Evolutionary conservation across 2,888 invertebrate species (phyloP).

Genomic region (Metellina segmentata): DNA sequence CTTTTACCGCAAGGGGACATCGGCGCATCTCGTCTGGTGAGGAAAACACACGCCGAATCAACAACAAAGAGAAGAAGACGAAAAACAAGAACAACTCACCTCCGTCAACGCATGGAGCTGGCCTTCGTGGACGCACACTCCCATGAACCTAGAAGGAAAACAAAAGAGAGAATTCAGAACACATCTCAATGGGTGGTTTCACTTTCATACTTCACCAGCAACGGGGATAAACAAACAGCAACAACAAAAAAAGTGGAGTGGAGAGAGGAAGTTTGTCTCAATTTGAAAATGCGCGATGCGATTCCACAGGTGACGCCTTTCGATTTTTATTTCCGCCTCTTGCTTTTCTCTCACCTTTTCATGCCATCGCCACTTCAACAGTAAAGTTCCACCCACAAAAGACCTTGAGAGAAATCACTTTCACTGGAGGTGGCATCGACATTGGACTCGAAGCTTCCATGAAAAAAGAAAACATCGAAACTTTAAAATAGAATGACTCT

Average conservation of each 20-base stretch:
- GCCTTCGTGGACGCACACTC: slow-evolving; percentile 97
- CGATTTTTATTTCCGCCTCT: no score
- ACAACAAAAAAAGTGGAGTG: background rate
- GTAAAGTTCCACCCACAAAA: background rate
- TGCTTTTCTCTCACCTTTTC: background rate
- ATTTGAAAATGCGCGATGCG: slow-evolving; percentile 15
- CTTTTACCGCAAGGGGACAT: background rate
- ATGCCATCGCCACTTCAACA: background rate
- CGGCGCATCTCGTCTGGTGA: slow-evolving; percentile 1
- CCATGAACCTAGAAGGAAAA: slow-evolving; percentile 88
- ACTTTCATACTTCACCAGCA: slow-evolving; percentile 49
- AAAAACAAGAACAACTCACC: slow-evolving; percentile 80
- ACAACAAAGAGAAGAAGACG: slow-evolving; percentile 1
- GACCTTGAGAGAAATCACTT: background rate
- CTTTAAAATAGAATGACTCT: no score
- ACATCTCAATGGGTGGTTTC: slow-evolving; percentile 53
- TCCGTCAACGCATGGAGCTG: slow-evolving; percentile 97
- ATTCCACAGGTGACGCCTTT: background rate
- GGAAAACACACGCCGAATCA: background rate
- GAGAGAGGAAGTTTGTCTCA: slow-evolving; percentile 16
- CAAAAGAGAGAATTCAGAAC: slow-evolving; percentile 38
- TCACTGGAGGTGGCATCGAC: slow-evolving; percentile 8
- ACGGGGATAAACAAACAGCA: background rate
- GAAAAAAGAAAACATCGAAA: no score
- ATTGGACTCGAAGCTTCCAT: background rate